Evolutionary conservation across 2,113 vertebrate genomes (phyloP), one percentile per base, ranked within the genome.

Genomic region (Burhinus bistriatus): DNA sequence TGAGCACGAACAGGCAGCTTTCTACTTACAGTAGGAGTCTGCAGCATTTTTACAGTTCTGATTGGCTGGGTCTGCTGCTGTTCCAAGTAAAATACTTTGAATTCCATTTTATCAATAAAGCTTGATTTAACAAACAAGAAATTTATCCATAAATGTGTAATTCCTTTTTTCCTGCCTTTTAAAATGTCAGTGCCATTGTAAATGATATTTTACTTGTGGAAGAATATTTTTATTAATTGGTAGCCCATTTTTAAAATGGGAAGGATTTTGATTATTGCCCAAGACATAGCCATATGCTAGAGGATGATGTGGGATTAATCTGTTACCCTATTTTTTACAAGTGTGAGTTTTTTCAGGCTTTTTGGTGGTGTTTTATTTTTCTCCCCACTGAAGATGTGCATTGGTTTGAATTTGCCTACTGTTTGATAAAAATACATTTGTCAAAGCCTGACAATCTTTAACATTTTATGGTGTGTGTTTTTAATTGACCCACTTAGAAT

Each of bases 21-120:
- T 96, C 98, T 98, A 95, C 97, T 13, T 84, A 29, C 30, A 36
- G 97, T 97, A 97, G 97, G 97, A 97, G 90, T 97, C 97, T 98
- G 97, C 98, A 97, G 97, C 96, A 75, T 97, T 97, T 98, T 98
- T 98, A 97, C 96, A 98, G 93, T 98, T 97, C 96, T 97, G 95
- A 98, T 97, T 96, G 98, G 97, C 98, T 98, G 98, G 98, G 95
- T 98, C 97, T 98, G 98, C 98, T 98, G 98, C 98, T 98, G 98
- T 98, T 98, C 98, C 98, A 95, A 98, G 97, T 97, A 96, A 98
- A 98, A 96, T 97, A 98, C 94, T 98, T 95, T 98, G 97, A 98
- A 98, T 98, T 98, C 98, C 98, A 98, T 98, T 98, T 98, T 98
- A 98, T 98, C 98, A 98, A 98, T 98, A 98, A 98, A 98, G 98